phyloP scores from a whole-genome alignment of 2,797 vertebrate species.

The Pampus argenteus region DNA sequence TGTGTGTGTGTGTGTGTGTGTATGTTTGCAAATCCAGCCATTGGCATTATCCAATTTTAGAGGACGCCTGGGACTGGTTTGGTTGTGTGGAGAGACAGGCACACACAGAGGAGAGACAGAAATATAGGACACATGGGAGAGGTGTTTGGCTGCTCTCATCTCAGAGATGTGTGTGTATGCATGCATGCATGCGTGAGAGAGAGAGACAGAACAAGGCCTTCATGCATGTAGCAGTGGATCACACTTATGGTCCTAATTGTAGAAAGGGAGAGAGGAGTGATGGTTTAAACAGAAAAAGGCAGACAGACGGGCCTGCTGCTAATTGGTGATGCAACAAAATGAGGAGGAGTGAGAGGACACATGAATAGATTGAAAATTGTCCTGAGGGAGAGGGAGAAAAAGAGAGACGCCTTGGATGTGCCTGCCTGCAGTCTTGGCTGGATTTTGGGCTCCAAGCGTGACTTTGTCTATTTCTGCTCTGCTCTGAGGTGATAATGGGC shows the following conservation, averaged over 20 bases:
- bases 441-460: conserved; percentile 72
- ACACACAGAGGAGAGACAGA: conserved; percentile 39
- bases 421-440: conserved; percentile 74
- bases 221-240: background rate
- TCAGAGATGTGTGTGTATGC: conserved; percentile 20
- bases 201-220: background rate
- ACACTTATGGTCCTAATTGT: conserved; percentile 13
- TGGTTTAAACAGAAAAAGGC: conserved; percentile 14
- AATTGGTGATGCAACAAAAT: conserved; percentile 54
- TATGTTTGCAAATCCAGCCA: conserved; percentile 31
- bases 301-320: conserved; percentile 9
- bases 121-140: conserved; percentile 56
- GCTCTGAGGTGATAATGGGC: conserved; percentile 81
- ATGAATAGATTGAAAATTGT: conserved; percentile 55
- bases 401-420: conserved; percentile 67
- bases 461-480: conserved; percentile 82
- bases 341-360: conserved; percentile 47
- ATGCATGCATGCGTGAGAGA: conserved; percentile 2
- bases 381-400: conserved; percentile 35
- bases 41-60: conserved; percentile 54
- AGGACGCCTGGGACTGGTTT: conserved; percentile 51
- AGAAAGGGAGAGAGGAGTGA: background rate
- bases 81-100: conserved; percentile 33
- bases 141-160: conserved; percentile 42
- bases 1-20: conserved; percentile 15